Base-by-base conservation (phyloP, 1,140 invertebrate genomes). In the Melitaea cinxia region DNA sequence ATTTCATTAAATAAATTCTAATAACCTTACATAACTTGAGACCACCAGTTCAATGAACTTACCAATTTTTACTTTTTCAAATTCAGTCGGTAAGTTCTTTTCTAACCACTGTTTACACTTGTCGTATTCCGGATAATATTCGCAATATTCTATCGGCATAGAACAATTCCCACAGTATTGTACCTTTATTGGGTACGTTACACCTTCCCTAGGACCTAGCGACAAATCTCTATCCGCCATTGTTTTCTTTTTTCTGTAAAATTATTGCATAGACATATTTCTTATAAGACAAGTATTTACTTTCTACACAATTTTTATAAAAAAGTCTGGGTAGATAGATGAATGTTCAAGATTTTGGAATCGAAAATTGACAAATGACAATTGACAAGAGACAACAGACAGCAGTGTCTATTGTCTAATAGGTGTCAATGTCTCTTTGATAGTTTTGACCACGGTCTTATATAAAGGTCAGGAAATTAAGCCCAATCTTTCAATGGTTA, bases 91-190 rank as follows among this genome's bases (percentile, higher is more conserved):
- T 55, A 99, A 91, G 93, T 99, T 96, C 78, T 96, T 96, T 86
- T 99, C 97, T 45, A 99, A 84, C 99, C 99, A 99, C 78, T 96
- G 94, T 88, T 98, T 98, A 84, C 98, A 99, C 91, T 98, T 98
- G 63, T 99, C 98, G 91, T 97, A 98, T 83, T 98, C 97, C 35
- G 98, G 98, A 92, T 98, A 98, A 91, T 98, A 99, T 93, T 99
- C 98, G 88, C 98, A 99, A 84, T 99, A 99, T 88, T 98, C 97
- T 82, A 97, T 95, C 7, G 97, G 97, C 94, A 98, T 96, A 30
- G 95, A 95, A 92, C 97, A 99, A 91, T 98, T 98, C 67, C 97
- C 98, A 91, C 98, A 99, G 91, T 99, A 99, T 55, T 95, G 89
- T 54, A 99, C 96, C 82, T 94, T 94, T 59, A 98, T 84, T n/a